These are phyloP conservation scores for Hydropsyche tenuis DNA, from an alignment of 1,140 invertebrate species.

Conservation along the genomic window DNA sequence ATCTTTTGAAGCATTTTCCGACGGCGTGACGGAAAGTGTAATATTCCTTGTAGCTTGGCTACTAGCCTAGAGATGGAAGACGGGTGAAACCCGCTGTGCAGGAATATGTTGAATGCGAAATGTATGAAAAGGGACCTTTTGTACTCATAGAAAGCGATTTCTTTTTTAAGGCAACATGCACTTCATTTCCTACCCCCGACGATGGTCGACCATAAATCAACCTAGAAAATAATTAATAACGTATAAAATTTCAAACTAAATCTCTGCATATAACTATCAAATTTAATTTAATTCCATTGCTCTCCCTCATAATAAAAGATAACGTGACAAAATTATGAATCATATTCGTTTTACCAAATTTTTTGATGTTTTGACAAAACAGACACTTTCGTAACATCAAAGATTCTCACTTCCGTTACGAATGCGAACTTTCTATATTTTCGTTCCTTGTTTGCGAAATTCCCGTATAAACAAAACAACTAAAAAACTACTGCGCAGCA, in stretches of 20 bases:
- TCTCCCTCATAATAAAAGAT: too few species aligned
- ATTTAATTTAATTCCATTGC: too few species aligned
- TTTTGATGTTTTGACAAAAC: too few species aligned
- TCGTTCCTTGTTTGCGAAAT: neutral
- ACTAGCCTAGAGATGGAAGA: neutral
- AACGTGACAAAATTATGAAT: too few species aligned
- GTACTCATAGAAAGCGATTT: constrained; percentile 31
- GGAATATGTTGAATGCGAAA: constrained; percentile 38
- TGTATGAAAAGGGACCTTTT: constrained; percentile 37
- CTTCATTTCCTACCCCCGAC: constrained; percentile 14
- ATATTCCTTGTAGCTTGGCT: constrained; percentile 28
- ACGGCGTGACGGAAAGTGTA: constrained; percentile 30
- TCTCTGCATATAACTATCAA: neutral
- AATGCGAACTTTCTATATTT: too few species aligned
- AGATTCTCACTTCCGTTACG: neutral
- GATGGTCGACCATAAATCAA: constrained; percentile 26
- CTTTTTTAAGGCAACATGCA: constrained; percentile 33
- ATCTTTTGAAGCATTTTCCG: constrained; percentile 33
- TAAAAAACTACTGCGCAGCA: constrained; percentile 12
- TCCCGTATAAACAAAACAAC: constrained; percentile 11
- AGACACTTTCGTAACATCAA: too few species aligned
- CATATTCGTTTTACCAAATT: too few species aligned
- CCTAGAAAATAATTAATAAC: constrained; percentile 15
- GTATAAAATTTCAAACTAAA: neutral
- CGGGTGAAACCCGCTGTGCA: constrained; percentile 13